Base-by-base conservation (phyloP, 2,113 vertebrate species). In the Poeciliopsis retropinna region DNA sequence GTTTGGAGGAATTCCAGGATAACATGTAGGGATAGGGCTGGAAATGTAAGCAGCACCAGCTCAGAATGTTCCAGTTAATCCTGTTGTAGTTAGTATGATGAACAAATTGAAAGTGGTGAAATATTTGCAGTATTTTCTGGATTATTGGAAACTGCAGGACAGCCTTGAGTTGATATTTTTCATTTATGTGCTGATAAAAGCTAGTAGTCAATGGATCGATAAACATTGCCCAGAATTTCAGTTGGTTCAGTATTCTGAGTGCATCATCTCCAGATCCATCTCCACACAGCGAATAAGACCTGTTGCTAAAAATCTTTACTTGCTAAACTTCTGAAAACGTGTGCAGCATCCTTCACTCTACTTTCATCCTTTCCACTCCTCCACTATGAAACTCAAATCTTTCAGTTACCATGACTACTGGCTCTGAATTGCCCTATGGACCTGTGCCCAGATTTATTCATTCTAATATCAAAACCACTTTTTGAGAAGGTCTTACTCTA, bases 61-160 rank as follows among this genome's bases (percentile, higher is more conserved):
- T 57, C 75, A 74, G 76, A 82, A 91, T 66, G 87, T 85, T 81
- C 71, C n/a, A 1, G 4, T 41, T 91, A 85, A 89, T 89, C 86
- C 72, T 0, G 64, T 70, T 85, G 76, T 82, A 84, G 72, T 81
- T 80, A 69, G 80, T 81, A 77, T 51, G 62, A 82, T 73, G 77
- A 61, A 78, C 80, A 72, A 83, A 86, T 77, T 72, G 76, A 87
- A 84, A 72, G 51, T 67, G 61, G 34, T 71, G 67, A 79, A 85
- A 82, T 80, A 84, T 87, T 82, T 86, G 73, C 22, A 13, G 32
- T 60, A n/a, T 12, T n/a, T 47, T 51, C 30, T 19, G 30, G 60
- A 29, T 64, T n/a, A 67, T 29, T 76, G 70, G 41, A 37, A 32
- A 67, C 44, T 47, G 17, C 44, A 47, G 5, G 15, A 4, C 13